Base-by-base conservation (phyloP, 1,140 invertebrate species). In the Drosophila triauraria region DNA sequence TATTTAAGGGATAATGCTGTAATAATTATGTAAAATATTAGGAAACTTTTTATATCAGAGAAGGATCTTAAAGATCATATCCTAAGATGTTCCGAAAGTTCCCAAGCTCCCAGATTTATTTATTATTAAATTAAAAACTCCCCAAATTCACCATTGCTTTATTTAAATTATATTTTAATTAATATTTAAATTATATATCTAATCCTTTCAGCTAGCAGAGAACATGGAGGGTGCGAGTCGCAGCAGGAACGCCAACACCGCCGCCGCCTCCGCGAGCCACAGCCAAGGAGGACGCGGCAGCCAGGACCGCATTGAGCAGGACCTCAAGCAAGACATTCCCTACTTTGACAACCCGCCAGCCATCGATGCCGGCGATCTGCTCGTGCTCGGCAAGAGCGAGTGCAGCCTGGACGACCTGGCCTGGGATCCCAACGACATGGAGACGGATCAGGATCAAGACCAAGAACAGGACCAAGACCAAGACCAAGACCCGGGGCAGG, bases 271-370 rank as follows among this genome's bases (percentile, higher is more conserved):
- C 20, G 48, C 70, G 56, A 20, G 59, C 32, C 61, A 51, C 44
- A 44, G 76, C 58, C 53, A 59, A 32, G 53, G 62, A 61, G 58
- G 44, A 27, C 61, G 17, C 61, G 53, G 44, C 60, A 40, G 35
- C 38, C 57, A 78, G 50, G 81, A 90, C 25, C 35, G 53, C 35
- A 48, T 69, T 69, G 82, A 91, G 53, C 53, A 56, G 69, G 85
- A 91, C 68, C 80, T 84, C 69, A 90, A 91, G 82, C 80, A 74
- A 77, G 86, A 90, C 90, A 91, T 91, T 91, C 90, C 90, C 51
- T 91, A 63, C 74, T 91, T 91, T 46, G 77, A 75, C 46, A 78
- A 85, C 44, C 74, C 68, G 17, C 59, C 59, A 15, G 15, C 57
- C 4, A 46, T 63, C 4, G 63, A 48, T 46, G 74, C 63, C 20